Evolutionary conservation across 2,888 invertebrate genomes (phyloP).

Genomic region (Troides oblongomaculatus): DNA sequence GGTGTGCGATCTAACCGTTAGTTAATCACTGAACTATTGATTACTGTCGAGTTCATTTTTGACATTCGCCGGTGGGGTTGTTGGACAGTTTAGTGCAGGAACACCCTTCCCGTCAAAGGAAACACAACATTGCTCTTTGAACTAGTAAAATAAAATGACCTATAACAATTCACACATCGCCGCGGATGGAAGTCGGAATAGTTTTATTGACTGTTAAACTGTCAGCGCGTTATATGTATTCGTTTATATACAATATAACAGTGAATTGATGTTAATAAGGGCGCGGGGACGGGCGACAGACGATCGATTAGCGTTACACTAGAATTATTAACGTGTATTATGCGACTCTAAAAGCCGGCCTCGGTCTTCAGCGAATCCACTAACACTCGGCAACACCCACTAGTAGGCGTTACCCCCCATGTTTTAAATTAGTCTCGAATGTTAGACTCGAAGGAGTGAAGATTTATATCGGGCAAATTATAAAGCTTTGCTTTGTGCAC

Average conservation of each 20-base stretch:
- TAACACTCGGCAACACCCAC: slow-evolving; percentile 25
- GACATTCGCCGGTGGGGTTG: slow-evolving; percentile 33
- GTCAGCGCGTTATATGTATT: slow-evolving; percentile 33
- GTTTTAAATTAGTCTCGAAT: slow-evolving; percentile 44
- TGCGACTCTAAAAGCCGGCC: slow-evolving; percentile 8
- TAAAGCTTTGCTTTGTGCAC: slow-evolving; percentile 72
- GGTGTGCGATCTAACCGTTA: background rate
- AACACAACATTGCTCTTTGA: slow-evolving; percentile 69
- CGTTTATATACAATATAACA: slow-evolving; percentile 30
- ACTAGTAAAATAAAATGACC: slow-evolving; percentile 56
- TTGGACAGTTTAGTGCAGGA: slow-evolving; percentile 40
- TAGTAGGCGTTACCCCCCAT: slow-evolving; percentile 27
- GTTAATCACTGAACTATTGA: slow-evolving; percentile 3
- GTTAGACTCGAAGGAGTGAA: slow-evolving; percentile 56
- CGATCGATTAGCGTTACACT: slow-evolving; percentile 14
- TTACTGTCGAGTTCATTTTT: slow-evolving; percentile 32
- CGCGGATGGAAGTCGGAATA: slow-evolving; percentile 57
- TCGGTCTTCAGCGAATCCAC: slow-evolving; percentile 10
- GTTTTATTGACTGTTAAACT: slow-evolving; percentile 55
- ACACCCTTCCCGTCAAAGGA: slow-evolving; percentile 42
- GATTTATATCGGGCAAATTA: slow-evolving; percentile 75
- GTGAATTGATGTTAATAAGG: slow-evolving; percentile 24
- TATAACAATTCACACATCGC: slow-evolving; percentile 63
- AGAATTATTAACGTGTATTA: slow-evolving; percentile 3
- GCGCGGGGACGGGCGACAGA: slow-evolving; percentile 3